phyloP scores from a whole-genome alignment of 2,888 invertebrate genomes.

The Hyposoter didymator region DNA sequence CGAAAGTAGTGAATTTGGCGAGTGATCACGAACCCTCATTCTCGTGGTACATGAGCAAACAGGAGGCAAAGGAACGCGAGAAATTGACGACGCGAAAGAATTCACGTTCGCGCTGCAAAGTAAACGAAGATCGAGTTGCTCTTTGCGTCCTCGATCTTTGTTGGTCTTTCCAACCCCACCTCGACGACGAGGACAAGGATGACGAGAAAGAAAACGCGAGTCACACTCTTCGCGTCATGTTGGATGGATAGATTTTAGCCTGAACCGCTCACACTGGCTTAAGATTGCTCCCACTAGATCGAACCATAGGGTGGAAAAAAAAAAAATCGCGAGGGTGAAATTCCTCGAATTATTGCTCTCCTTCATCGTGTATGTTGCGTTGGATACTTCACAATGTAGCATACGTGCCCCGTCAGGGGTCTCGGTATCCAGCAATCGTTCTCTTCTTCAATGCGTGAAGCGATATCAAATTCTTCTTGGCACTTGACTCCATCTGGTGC shows the following conservation, averaged over 20 bases:
- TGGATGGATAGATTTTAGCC: conserved; percentile 31
- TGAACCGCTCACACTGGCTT: conserved; percentile 31
- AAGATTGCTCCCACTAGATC: conserved; percentile 20
- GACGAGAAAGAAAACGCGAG: conserved; percentile 31
- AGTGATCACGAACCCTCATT: conserved; percentile 24
- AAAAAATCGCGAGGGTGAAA: conserved; percentile 55
- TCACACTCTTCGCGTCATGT: conserved; percentile 4
- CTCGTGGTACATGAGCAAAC: conserved; percentile 28
- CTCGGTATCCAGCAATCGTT: conserved; percentile 9
- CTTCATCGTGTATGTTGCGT: conserved; percentile 30
- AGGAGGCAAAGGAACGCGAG: conserved; percentile 46
- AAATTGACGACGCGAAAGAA: conserved; percentile 62
- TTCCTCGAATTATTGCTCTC: conserved; percentile 56
- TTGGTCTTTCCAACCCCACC: conserved; percentile 11
- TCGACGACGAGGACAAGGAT: conserved; percentile 21
- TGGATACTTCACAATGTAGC: conserved; percentile 19
- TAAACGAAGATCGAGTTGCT: conserved; percentile 40
- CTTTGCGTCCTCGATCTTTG: conserved; percentile 29
- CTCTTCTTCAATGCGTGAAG: conserved; percentile 42
- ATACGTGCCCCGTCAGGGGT: conserved; percentile 40
- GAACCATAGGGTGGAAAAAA: not conserved
- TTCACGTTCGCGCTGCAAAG: conserved; percentile 22
- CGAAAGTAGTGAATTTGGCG: conserved; percentile 20
- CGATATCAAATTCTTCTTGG: conserved; percentile 61
- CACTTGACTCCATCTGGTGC: conserved; percentile 61